A percentile compares a stretch with the other conserved stretches of the same genome.
Evolutionary conservation across 2,113 vertebrate genomes (phyloP).

Genomic region (Morone saxatilis): DNA sequence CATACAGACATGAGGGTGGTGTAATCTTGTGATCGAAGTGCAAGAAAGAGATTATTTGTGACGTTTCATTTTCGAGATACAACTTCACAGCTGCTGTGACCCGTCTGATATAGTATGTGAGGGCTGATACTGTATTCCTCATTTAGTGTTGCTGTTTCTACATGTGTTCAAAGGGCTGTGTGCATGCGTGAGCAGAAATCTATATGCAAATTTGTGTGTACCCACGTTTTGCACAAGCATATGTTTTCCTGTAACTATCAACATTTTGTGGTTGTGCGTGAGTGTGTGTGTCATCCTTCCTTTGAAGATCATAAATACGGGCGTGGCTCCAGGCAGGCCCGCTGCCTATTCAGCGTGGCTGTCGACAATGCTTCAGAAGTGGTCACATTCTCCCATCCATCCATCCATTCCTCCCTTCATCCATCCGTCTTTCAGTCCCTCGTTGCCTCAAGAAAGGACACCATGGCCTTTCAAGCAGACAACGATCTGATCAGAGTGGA

Average conservation of each 20-base stretch:
- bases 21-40: not conserved
- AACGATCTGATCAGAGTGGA: conserved; percentile 57
- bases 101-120: not conserved
- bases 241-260: conserved; percentile 76
- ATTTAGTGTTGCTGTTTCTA: not conserved
- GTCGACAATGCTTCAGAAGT: conserved; percentile 84
- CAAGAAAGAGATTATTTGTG: no score
- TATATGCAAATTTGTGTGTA: conserved; percentile 53
- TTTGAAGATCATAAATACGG: conserved; percentile 84
- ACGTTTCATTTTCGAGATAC: not conserved
- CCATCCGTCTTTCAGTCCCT: conserved; percentile 66
- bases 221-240: conserved; percentile 47
- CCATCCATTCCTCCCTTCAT: conserved; percentile 68
- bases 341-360: conserved; percentile 77
- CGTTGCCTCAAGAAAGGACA: conserved; percentile 60
- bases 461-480: conserved; percentile 55
- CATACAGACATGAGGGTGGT: not conserved
- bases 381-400: conserved; percentile 77
- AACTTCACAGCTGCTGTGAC: conserved; percentile 1
- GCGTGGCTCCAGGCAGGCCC: conserved; percentile 74
- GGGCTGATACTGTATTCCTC: not conserved
- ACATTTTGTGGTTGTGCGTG: conserved; percentile 66
- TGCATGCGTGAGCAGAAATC: conserved; percentile 16
- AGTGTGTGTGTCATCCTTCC: conserved; percentile 76
- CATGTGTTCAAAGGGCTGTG: conserved; percentile 9